Base-by-base conservation (phyloP, 92 coral and sea anemone genomes). In the Pocillopora meandrina region DNA sequence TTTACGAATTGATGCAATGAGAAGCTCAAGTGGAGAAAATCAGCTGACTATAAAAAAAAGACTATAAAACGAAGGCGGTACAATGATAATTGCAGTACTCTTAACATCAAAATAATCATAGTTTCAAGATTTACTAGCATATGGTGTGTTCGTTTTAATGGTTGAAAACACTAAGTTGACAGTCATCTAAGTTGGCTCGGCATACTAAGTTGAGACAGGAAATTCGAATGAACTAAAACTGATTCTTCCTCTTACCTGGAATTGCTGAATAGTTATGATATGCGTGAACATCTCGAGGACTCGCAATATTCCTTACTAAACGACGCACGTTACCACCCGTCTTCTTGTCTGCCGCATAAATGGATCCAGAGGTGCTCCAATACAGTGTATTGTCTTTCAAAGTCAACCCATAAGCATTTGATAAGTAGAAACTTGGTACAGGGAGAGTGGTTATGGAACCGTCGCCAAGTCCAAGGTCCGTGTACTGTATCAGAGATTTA, bases 331-430 rank as follows among this genome's bases (percentile, higher is more conserved):
- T 61, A 26, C 13, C 77, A 17, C 83, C 79, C 57, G 87, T 56
- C 26, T 64, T 81, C 56, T 90, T 87, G 58, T 75, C 71, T 18
- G 75, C 84, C 65, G 87, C 72, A 55, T 85, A 78, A 56, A 91
- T 64, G 3, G 23, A 58, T 3, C 12, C 33, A 33, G 64, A 61
- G 31, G 90, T 94, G 7, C 90, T 90, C 94, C 91, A 95, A 76
- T 83, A 95, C 12, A 94, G 61, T 56, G 47, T 52, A 61, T 90
- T 68, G 18, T 83, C 88, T 42, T 82, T 81, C 31, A 90, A 18
- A 8, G 85, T 89, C 64, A 94, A 61, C n/a, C 93, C 95, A 76
- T 85, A 94, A 1, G 92, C 90, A 1, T 35, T 26, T 56, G 20
- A 0, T 47, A 74, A 61, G 20, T 70, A 70, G 9, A 10, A 1